Base-by-base conservation (phyloP, 2,113 vertebrate species). In the Cyprinus carpio region DNA sequence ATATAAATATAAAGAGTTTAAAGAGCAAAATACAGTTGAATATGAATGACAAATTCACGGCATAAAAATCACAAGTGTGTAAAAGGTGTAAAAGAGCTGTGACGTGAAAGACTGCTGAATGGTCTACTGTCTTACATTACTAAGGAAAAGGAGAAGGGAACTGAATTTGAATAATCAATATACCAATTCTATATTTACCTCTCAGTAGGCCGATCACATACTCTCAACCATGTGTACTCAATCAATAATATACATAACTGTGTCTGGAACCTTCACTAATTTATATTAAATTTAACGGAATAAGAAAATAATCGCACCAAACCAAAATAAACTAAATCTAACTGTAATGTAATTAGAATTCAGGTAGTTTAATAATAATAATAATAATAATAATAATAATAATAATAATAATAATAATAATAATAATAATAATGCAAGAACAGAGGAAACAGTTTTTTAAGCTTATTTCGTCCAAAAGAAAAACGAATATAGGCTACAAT, bases 121-220 rank as follows among this genome's bases (percentile, higher is more conserved):
- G 46, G 27, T 10, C 31, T 23, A 75, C 23, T 49, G 67, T 65
- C n/a, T 37, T 16, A 76, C 18, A 64, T 64, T 90, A 93, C 93
- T 20, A 87, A 87, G 84, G 88, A 90, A 91, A 85, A 84, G 85
- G 79, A 40, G 71, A 81, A 88, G 20, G 75, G 88, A 85, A 90
- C 87, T 93, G 60, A 67, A 51, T 83, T 85, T 23, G 15, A 86
- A 88, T 71, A 90, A 94, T 94, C 92, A 90, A 93, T 90, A 90
- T 92, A 49, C 40, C 88, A 90, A 81, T 81, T 88, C 89, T 92
- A 88, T 88, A 91, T 86, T 90, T 91, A 89, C 90, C 79, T 88
- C 58, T 83, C 71, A 80, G 37, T 23, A 72, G 74, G 79, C 88
- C 77, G 87, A 88, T 90, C 89, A 91, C 89, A 91, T 79, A 88